phyloP scores from a whole-genome alignment of 1,140 invertebrate species.

The Lysiphlebus fabarum region DNA sequence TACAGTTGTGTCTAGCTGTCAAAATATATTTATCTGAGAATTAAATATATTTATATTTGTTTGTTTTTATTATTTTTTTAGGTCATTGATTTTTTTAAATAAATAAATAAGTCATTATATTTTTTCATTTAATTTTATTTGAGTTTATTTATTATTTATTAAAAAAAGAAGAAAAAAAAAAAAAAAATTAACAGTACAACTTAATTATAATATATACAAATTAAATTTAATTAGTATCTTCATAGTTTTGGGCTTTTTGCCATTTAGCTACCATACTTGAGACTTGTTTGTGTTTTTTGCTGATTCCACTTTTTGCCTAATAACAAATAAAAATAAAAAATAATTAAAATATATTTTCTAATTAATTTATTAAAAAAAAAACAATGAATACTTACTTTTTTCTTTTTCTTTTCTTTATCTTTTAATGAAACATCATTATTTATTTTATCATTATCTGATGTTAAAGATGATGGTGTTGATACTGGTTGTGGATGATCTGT shows the following conservation, averaged over 20 bases:
- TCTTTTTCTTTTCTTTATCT: slow-evolving; percentile 54
- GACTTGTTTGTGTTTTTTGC: slow-evolving; percentile 71
- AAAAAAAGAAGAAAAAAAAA: no score
- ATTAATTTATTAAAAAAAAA: slow-evolving; percentile 22
- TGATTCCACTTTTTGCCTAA: slow-evolving; percentile 61
- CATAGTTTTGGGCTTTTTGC: slow-evolving; percentile 67
- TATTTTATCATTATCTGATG: slow-evolving; percentile 23
- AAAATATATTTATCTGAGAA: no score
- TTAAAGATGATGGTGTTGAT: not conserved
- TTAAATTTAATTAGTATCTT: slow-evolving; percentile 35
- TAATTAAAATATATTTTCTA: not conserved
- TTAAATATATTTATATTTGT: no score
- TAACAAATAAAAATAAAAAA: slow-evolving; percentile 31
- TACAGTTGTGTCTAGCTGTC: no score
- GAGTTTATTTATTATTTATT: no score
- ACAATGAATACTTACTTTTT: slow-evolving; percentile 46
- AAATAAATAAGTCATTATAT: no score
- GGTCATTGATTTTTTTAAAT: no score
- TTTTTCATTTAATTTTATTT: no score
- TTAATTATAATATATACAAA: not conserved
- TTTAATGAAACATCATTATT: slow-evolving; percentile 19
- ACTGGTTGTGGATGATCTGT: slow-evolving; percentile 15
- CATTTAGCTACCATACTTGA: slow-evolving; percentile 71
- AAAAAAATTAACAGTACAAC: no score
- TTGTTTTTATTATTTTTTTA: no score